Evolutionary conservation across 2,888 invertebrate species (phyloP).

Genomic region (Encarsia formosa): DNA sequence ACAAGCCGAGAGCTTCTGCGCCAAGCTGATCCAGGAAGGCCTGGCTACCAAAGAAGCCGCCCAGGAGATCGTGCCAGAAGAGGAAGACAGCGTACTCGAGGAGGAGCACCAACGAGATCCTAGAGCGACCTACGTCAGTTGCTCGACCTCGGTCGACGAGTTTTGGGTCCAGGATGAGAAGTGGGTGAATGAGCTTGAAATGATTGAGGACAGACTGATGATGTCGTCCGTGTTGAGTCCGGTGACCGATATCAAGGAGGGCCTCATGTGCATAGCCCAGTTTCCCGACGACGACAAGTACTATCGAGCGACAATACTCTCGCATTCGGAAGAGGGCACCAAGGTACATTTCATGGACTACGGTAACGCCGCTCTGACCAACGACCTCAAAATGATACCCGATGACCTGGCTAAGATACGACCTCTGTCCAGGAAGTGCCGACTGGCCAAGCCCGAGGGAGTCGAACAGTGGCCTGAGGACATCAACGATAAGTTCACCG

Average conservation of each 20-base stretch:
- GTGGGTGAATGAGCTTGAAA: slow-evolving; percentile 57
- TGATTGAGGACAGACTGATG: slow-evolving; percentile 58
- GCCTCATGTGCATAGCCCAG: slow-evolving; percentile 62
- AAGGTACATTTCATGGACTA: slow-evolving; percentile 67
- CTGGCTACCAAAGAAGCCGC: slow-evolving; percentile 32
- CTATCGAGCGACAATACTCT: slow-evolving; percentile 64
- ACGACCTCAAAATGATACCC: slow-evolving; percentile 60
- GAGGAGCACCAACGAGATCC: slow-evolving; percentile 49
- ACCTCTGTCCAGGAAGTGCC: slow-evolving; percentile 63
- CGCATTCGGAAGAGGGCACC: slow-evolving; percentile 56
- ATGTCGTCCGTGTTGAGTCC: slow-evolving; percentile 56
- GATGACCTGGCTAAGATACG: slow-evolving; percentile 58
- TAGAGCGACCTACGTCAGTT: slow-evolving; percentile 62
- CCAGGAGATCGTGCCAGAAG: background rate
- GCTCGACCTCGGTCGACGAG: slow-evolving; percentile 64
- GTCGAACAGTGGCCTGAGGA: slow-evolving; percentile 50
- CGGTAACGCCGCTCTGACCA: slow-evolving; percentile 63
- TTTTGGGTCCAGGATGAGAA: slow-evolving; percentile 73
- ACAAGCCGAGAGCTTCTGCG: slow-evolving; percentile 39
- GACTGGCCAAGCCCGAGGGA: slow-evolving; percentile 50
- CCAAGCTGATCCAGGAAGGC: slow-evolving; percentile 37
- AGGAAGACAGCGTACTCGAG: slow-evolving; percentile 19
- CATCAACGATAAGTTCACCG: slow-evolving; percentile 45
- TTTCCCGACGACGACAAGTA: slow-evolving; percentile 64
- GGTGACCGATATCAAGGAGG: slow-evolving; percentile 56